phyloP scores from a whole-genome alignment of 2,113 vertebrate species.

The Condylura cristata region DNA sequence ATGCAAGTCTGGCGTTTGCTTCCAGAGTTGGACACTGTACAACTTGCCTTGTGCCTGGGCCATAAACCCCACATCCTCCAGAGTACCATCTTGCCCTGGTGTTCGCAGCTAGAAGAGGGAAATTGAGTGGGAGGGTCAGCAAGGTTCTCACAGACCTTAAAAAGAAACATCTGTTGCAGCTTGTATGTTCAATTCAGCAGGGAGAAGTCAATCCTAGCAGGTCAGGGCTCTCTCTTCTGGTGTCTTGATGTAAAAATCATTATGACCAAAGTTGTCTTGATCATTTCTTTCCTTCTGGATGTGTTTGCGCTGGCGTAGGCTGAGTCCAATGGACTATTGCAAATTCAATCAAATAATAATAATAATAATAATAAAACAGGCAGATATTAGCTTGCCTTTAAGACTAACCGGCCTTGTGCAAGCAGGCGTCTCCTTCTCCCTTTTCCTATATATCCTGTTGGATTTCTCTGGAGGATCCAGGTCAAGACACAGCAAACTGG shows the following conservation, averaged over 20 bases:
- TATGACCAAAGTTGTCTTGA: background rate
- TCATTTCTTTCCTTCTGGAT: constrained; percentile 40
- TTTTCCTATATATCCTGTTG: background rate
- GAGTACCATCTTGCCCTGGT: constrained; percentile 69
- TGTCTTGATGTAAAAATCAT: constrained; percentile 68
- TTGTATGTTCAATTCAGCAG: constrained; percentile 71
- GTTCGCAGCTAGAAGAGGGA: constrained; percentile 65
- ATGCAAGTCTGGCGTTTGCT: constrained; percentile 65
- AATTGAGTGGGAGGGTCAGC: constrained; percentile 37
- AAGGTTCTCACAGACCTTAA: constrained; percentile 82
- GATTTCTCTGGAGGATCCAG: background rate
- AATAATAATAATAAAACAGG: too few relatives aligned
- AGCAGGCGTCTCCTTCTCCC: too few relatives aligned
- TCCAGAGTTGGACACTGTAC: constrained; percentile 64
- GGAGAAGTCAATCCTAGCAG: constrained; percentile 74
- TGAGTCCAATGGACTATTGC: background rate
- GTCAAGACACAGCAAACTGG: background rate
- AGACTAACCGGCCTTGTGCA: too few relatives aligned
- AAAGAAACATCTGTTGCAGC: constrained; percentile 84
- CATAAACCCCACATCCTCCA: constrained; percentile 61
- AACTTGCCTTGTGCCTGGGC: constrained; percentile 39
- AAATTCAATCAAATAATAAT: background rate
- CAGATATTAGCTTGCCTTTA: too few relatives aligned
- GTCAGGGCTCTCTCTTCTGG: constrained; percentile 62
- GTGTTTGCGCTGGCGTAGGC: background rate